Percentiles rank a stretch among this genome's conserved stretches.
phyloP scores from a whole-genome alignment of 37 sponge, comb jelly and placozoan species.

The Hormiphora californensis region DNA sequence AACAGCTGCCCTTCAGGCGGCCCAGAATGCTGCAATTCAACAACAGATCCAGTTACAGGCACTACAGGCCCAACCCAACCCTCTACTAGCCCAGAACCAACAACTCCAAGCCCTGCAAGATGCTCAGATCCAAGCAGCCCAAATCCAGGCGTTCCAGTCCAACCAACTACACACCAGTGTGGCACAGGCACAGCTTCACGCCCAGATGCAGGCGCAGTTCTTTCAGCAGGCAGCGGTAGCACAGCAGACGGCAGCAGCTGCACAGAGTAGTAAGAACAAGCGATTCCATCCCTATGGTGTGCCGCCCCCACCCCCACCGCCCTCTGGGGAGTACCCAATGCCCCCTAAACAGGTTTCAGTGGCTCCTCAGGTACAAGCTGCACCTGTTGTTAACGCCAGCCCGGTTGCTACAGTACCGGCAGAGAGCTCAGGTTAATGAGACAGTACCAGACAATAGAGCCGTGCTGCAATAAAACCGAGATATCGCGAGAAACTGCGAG shows the following conservation, averaged over 20 bases:
- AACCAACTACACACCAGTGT: constrained; percentile 37
- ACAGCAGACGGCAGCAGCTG: neutral
- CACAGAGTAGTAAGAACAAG: constrained; percentile 5
- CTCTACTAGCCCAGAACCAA: constrained; percentile 5
- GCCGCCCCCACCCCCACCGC: constrained; percentile 31
- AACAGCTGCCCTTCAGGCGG: constrained; percentile 19
- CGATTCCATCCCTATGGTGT: constrained; percentile 23
- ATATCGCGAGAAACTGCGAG: no score
- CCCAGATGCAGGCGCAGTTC: constrained; percentile 17
- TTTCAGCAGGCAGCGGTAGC: neutral
- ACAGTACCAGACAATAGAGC: no score
- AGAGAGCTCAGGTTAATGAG: no score
- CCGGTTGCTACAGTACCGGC: no score
- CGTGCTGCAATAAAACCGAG: no score
- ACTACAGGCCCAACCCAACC: constrained; percentile 35
- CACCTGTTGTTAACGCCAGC: no score
- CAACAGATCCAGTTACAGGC: constrained; percentile 26
- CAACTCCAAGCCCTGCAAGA: constrained; percentile 35
- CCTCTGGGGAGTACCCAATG: neutral
- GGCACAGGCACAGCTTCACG: constrained; percentile 37
- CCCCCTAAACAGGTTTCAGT: constrained; percentile 52
- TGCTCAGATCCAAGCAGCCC: constrained; percentile 49
- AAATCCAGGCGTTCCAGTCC: constrained; percentile 27
- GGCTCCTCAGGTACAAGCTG: constrained; percentile 40
- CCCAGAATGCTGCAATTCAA: neutral